Conservation (phyloP, 2,797 vertebrate genomes). For the Crocidura indochinensis region DNA sequence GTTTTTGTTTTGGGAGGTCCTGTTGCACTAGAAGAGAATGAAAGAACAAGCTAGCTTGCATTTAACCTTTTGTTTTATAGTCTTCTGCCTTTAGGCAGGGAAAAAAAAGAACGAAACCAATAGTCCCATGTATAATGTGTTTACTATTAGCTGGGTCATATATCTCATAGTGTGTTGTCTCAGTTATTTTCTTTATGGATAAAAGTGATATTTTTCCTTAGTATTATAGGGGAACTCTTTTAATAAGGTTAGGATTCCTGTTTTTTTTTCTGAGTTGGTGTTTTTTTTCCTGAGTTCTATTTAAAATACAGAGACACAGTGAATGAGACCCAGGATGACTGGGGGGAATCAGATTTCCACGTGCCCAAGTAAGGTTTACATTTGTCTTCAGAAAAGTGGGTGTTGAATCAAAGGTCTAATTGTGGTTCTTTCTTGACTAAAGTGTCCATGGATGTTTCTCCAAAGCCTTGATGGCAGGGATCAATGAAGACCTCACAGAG, state of each 20-base stretch:
- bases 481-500: constrained; percentile 25
- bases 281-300: constrained; percentile 42
- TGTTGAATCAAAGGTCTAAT: neutral
- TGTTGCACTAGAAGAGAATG: neutral
- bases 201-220: constrained; percentile 40
- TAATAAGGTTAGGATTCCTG: constrained; percentile 45
- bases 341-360: constrained; percentile 39
- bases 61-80: constrained; percentile 64
- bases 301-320: constrained; percentile 31
- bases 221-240: constrained; percentile 54
- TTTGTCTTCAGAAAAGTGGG: constrained; percentile 46
- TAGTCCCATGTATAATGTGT: neutral
- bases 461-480: constrained; percentile 24
- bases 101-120: constrained; percentile 63
- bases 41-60: constrained; percentile 39
- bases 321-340: neutral
- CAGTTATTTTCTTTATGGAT: constrained; percentile 60
- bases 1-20: neutral
- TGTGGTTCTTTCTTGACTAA: constrained; percentile 43
- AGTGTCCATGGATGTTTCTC: neutral
- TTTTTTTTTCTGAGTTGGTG: neutral
- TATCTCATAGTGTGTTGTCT: constrained; percentile 1
- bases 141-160: constrained; percentile 18
- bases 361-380: constrained; percentile 1
- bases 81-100: neutral